Percentiles rank a stretch among this genome's conserved stretches.
phyloP scores from a whole-genome alignment of 2,113 vertebrate genomes.

The Tenebrosternarchus preto region DNA sequence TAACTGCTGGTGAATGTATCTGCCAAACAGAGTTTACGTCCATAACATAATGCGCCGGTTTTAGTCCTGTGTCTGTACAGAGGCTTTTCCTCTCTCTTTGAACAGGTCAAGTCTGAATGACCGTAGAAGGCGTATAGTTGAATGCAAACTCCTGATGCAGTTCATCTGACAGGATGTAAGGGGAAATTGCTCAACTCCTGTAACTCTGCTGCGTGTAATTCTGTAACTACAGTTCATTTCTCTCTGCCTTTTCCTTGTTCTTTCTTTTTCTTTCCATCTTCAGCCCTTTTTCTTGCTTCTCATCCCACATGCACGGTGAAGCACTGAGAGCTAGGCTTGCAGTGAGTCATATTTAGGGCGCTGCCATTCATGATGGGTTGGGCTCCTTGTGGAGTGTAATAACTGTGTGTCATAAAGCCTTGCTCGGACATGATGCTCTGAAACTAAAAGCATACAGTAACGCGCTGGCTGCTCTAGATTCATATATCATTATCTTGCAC shows the following conservation, averaged over 20 bases:
- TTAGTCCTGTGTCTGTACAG: not conserved
- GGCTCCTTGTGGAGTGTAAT: not conserved
- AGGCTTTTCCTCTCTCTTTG: not conserved
- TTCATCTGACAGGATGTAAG: not conserved
- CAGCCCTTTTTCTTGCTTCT: not conserved
- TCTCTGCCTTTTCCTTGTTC: not conserved
- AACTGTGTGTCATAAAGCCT: conserved; percentile 4
- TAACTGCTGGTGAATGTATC: not conserved
- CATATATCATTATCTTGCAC: not conserved
- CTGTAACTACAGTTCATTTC: not conserved
- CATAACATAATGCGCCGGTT: not conserved
- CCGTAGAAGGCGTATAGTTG: not conserved
- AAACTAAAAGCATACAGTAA: not conserved
- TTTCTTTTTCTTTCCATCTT: too few relatives aligned
- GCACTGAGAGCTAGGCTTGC: not conserved
- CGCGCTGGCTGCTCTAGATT: not conserved
- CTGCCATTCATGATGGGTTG: conserved; percentile 20
- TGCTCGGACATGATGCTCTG: not conserved
- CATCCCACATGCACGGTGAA: not conserved
- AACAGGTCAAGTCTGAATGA: not conserved
- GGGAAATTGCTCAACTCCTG: not conserved
- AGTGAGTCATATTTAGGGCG: conserved; percentile 10
- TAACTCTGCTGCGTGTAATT: too few relatives aligned
- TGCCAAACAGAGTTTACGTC: not conserved
- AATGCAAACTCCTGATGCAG: not conserved